Evolutionary conservation across 2,797 vertebrate species (phyloP).

Genomic region (Diceros bicornis): DNA sequence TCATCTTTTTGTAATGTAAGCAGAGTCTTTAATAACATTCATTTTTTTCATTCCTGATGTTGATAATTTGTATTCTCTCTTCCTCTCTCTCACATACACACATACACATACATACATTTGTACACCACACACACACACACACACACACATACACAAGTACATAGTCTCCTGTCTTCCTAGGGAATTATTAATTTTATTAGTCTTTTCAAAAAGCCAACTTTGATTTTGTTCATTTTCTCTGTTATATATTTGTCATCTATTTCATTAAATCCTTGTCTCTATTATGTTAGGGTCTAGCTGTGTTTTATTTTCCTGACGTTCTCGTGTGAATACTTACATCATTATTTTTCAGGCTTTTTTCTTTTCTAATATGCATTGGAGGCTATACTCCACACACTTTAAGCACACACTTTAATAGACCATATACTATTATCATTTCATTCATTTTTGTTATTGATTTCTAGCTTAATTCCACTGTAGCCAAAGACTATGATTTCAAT

Average conservation of each 20-base stretch:
- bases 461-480: neutral
- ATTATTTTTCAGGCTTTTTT: neutral
- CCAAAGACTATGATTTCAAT: constrained; percentile 16
- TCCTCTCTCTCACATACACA: neutral
- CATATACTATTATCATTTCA: neutral
- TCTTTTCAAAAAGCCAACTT: neutral
- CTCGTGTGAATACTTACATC: neutral
- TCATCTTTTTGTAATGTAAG: constrained; percentile 35
- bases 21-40: neutral
- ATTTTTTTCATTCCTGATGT: constrained; percentile 2
- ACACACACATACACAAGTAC: neutral
- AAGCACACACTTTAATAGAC: neutral
- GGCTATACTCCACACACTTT: neutral
- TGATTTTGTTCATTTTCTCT: neutral
- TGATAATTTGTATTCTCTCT: constrained; percentile 23
- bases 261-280: neutral
- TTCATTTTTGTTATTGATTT: constrained; percentile 49
- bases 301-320: neutral
- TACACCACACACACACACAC: neutral
- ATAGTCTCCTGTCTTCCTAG: neutral
- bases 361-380: neutral
- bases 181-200: neutral
- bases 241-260: neutral
- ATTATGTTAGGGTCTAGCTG: neutral
- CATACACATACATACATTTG: neutral